Conservation (phyloP, 37 sponge, comb jelly and placozoan species). For the Haliclona indistincta region DNA sequence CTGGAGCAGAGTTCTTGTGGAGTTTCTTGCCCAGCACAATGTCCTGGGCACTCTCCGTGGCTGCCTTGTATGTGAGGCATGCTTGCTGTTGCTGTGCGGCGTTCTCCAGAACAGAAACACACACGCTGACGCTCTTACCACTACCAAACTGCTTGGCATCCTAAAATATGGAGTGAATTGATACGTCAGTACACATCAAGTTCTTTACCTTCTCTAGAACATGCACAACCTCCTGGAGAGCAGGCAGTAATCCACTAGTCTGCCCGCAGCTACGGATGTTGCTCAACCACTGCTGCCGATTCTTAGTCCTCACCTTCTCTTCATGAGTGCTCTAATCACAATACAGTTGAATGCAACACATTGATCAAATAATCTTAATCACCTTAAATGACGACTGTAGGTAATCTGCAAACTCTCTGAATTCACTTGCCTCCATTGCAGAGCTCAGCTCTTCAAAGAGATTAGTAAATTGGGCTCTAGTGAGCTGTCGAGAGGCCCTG, state of each 20-base stretch:
- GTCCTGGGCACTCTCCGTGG: constrained; percentile 23
- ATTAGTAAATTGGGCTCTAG: constrained; percentile 26
- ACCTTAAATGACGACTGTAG: constrained; percentile 47
- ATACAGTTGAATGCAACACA: not conserved
- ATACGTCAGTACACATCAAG: constrained; percentile 21
- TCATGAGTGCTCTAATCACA: not conserved
- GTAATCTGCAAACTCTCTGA: constrained; percentile 54
- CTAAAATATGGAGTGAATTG: not conserved
- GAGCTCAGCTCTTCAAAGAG: constrained; percentile 38
- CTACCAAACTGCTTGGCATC: constrained; percentile 57
- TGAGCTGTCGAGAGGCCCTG: constrained; percentile 8
- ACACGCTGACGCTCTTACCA: constrained; percentile 25
- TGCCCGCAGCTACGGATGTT: constrained; percentile 27
- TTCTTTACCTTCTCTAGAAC: constrained; percentile 29
- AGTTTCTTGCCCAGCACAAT: constrained; percentile 56
- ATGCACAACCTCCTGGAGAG: constrained; percentile 32
- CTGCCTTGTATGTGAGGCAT: constrained; percentile 44
- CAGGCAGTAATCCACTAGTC: constrained; percentile 26
- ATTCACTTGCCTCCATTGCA: constrained; percentile 7
- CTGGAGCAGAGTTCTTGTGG: constrained; percentile 17
- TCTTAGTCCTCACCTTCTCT: constrained; percentile 6
- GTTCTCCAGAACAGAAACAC: constrained; percentile 42
- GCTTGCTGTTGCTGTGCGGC: not conserved
- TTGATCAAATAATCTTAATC: not conserved
- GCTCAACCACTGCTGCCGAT: constrained; percentile 35